Conservation (phyloP, 2,113 vertebrate species). For the Megaptera novaeangliae region DNA sequence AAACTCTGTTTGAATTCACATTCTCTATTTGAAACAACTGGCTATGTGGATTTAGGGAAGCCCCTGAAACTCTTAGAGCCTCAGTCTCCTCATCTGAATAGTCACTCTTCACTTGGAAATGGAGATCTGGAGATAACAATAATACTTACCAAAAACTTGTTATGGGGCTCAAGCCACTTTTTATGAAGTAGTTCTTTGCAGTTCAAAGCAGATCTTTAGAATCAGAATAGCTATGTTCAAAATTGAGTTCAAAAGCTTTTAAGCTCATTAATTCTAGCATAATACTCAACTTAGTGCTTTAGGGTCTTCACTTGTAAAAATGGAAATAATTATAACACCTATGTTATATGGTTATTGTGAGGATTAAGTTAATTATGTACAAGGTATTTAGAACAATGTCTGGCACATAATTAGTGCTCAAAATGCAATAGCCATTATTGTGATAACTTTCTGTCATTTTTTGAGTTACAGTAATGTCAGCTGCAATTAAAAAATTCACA, state of each 20-base stretch:
- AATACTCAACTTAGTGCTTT: not conserved
- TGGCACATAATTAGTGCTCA: not conserved
- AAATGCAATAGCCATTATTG: not conserved
- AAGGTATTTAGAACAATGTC: not conserved
- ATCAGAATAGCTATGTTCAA: not conserved
- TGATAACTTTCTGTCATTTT: not conserved
- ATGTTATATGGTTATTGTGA: not conserved
- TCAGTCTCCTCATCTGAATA: not conserved
- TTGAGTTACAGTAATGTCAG: not conserved
- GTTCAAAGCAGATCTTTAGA: not conserved
- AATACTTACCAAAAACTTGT: not conserved
- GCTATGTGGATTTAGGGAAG: not conserved
- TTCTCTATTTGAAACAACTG: not conserved
- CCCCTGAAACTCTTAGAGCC: not conserved
- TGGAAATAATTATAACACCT: not conserved
- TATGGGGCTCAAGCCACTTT: not conserved
- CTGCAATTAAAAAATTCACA: not conserved
- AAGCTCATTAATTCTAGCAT: not conserved
- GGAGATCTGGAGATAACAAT: not conserved
- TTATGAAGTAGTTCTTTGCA: not conserved
- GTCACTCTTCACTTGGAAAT: not conserved
- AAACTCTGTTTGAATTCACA: not conserved
- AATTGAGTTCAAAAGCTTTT: not conserved
- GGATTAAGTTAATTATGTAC: not conserved
- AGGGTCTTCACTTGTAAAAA: not conserved